These are phyloP conservation scores for Polietes domitor DNA, from an alignment of 2,888 invertebrate species.

Conservation along the genomic window DNA sequence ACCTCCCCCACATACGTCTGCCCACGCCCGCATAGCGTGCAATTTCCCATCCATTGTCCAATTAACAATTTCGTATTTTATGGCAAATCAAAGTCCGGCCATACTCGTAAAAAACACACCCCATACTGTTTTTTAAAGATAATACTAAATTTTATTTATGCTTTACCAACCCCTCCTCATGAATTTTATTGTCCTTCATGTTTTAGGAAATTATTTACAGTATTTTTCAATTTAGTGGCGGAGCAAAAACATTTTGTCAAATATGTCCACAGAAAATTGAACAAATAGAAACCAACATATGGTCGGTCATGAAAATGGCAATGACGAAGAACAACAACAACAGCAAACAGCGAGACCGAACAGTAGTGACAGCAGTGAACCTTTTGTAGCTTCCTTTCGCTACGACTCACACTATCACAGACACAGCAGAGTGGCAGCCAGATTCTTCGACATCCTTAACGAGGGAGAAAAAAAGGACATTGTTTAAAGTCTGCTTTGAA, in stretches of 20 bases:
- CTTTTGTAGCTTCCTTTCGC: not conserved
- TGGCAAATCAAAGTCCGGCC: not conserved
- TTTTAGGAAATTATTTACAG: conserved; percentile 12
- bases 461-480: not conserved
- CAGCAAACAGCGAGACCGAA: not conserved
- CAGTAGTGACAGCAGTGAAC: not conserved
- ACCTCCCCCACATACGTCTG: not conserved
- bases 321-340: not conserved
- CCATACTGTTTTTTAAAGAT: not conserved
- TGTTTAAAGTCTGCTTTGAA: conserved; percentile 31
- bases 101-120: not conserved
- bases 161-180: not conserved
- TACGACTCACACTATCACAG: not conserved
- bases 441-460: not conserved
- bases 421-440: not conserved
- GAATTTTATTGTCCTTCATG: not conserved
- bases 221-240: not conserved
- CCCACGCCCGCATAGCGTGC: not conserved
- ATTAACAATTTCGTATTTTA: not conserved
- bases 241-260: conserved; percentile 37
- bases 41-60: not conserved
- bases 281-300: conserved; percentile 57
- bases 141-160: not conserved
- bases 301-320: conserved; percentile 51
- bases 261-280: conserved; percentile 54